Evolutionary conservation across 92 coral and sea anemone genomes (phyloP).

Genomic region (Parazoanthus darwini): DNA sequence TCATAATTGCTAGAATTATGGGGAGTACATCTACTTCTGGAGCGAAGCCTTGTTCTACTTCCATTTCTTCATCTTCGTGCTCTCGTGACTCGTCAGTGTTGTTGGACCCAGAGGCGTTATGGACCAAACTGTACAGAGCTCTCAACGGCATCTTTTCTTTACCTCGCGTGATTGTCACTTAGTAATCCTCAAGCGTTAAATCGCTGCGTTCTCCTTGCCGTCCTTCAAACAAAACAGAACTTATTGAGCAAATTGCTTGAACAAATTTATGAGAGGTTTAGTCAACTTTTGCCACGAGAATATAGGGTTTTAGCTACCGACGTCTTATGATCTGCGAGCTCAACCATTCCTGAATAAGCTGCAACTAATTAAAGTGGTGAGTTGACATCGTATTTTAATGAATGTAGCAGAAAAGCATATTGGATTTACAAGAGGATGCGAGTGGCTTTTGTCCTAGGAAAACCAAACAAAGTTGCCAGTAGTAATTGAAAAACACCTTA

Average conservation of each 20-base stretch:
- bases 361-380: neutral
- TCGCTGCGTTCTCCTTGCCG: neutral
- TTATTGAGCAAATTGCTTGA: neutral
- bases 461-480: slow-evolving; percentile 29
- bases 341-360: neutral
- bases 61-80: slow-evolving; percentile 24
- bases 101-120: slow-evolving; percentile 2
- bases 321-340: neutral
- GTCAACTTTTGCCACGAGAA: neutral
- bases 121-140: neutral
- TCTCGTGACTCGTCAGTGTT: neutral
- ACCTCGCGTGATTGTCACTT: neutral
- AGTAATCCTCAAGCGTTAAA: neutral
- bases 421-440: slow-evolving; percentile 14
- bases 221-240: neutral
- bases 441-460: slow-evolving; percentile 19
- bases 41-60: slow-evolving; percentile 26
- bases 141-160: neutral
- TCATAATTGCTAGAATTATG: slow-evolving; percentile 63
- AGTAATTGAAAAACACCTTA: slow-evolving; percentile 30
- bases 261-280: neutral
- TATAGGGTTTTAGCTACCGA: neutral
- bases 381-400: slow-evolving; percentile 1
- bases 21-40: slow-evolving; percentile 53
- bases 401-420: neutral